Base-by-base conservation (phyloP, 2,888 invertebrate genomes). In the Orthosia incerta region DNA sequence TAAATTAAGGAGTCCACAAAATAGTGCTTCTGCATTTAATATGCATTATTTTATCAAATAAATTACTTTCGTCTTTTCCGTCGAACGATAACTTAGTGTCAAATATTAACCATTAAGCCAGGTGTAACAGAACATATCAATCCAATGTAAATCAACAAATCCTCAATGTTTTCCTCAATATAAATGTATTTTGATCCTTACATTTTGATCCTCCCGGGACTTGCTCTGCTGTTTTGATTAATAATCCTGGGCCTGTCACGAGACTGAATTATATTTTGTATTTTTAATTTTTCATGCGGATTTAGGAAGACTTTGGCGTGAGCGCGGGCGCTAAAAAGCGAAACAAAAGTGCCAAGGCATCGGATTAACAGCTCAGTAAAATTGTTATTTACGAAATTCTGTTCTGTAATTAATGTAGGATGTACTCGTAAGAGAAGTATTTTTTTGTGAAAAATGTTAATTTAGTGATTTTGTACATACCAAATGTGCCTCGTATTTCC, bases 241-340 rank as follows among this genome's bases (percentile, higher is more conserved):
- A 79, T 74, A 74, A 74, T 68, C 39, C 57, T 39, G 48, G 13
- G 39, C 48, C 74, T 45, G 53, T 55, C 68, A n/a, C 55, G 63
- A 51, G 51, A 68, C 46, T 39, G 5, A 61, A 74, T 53, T 48
- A 62, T 65, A 67, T 9, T 39, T 59, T 66, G 15, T 26, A 48
- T 62, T 74, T 75, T 55, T 63, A 56, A 66, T 63, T 76, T 76
- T 71, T 67, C 71, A 60, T 31, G 56, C 4, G 46, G 46, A 71
- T 79, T 70, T 56, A 66, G 4, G 15, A 73, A 55, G 31, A 63
- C 63, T 78, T 69, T 15, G n/a, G 15, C 16, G 46, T 12, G 18
- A 67, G 50, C 20, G 46, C 13, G 64, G 23, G n/a, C 16, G 23
- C 7, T 46, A 64, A 74, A 70, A 63, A 57, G 16, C 18, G 50